Evolutionary conservation across 1,140 invertebrate genomes (phyloP).

Genomic region (Hypothenemus hampei): DNA sequence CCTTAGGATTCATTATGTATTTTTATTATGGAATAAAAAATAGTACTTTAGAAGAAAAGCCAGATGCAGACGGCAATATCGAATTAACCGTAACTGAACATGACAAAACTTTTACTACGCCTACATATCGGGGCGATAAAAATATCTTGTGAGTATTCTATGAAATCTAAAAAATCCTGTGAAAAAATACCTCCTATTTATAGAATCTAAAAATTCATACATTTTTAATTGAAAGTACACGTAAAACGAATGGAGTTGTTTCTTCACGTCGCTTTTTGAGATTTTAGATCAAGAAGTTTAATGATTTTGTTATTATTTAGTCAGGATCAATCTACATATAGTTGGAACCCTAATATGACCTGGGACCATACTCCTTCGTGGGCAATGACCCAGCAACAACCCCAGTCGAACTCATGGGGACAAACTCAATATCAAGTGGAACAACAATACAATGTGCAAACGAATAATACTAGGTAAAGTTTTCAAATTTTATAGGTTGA

Average conservation of each 20-base stretch:
- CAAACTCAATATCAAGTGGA: slow-evolving; percentile 44
- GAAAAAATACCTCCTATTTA: too few species aligned
- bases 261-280: too few species aligned
- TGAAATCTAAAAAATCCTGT: too few species aligned
- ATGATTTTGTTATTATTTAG: slow-evolving; percentile 23
- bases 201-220: too few species aligned
- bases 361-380: slow-evolving; percentile 42
- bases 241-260: not conserved
- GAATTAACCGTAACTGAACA: slow-evolving; percentile 52
- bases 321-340: slow-evolving; percentile 42
- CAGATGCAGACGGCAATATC: slow-evolving; percentile 51
- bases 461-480: slow-evolving; percentile 45
- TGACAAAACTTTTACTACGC: slow-evolving; percentile 40
- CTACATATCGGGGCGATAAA: slow-evolving; percentile 38
- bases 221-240: too few species aligned
- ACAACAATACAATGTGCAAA: slow-evolving; percentile 45
- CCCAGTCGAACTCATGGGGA: slow-evolving; percentile 27
- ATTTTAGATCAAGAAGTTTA: not conserved
- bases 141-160: slow-evolving; percentile 44
- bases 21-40: slow-evolving; percentile 90
- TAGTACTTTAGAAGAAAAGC: slow-evolving; percentile 66
- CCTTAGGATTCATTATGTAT: slow-evolving; percentile 78
- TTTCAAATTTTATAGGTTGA: not conserved
- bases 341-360: slow-evolving; percentile 42
- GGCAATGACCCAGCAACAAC: slow-evolving; percentile 33